Evolutionary conservation across 1,140 invertebrate species (phyloP), one percentile per base, ranked within the genome.

Genomic region (Drosophila saltans): DNA sequence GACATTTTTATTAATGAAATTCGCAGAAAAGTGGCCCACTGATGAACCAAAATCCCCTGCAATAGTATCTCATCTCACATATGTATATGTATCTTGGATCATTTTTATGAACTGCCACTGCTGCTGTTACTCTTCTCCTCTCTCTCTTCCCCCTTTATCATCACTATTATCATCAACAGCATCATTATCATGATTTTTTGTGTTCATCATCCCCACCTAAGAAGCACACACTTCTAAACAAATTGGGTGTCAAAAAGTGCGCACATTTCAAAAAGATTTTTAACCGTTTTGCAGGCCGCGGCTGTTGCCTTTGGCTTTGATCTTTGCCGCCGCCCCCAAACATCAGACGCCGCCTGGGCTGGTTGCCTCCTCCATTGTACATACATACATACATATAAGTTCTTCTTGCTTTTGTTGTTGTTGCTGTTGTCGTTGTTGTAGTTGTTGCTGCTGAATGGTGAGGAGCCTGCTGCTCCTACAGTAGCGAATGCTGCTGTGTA

Each of bases 161-260:
- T 52, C 52, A 30, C 28, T 30, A 30, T 30, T 30, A 30, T 30
- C 28, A 30, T 30, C 4, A 30, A 30, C 33, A 36, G 3, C 33
- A 36, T 36, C 4, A 36, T 36, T 7, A 36, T 36, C 33, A 36
- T 6, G 2, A 16, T 30, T 30, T 30, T 36, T 2, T 36, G 33
- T 36, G 33, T 36, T 36, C 33, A 59, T 24, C 5, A 69, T 28
- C 41, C 24, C 56, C 45, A 45, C 41, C 57, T 68, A 61, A 36
- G 16, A 16, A 65, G 78, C 65, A 71, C 77, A 72, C 81, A 82
- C 86, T 90, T 90, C 86, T 90, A 90, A 90, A 90, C 85, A 90
- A 90, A 90, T 90, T 90, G 85, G 85, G 85, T 90, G 85, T 90
- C 85, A 90, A 90, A 90, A 90, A 90, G 85, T 90, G 85, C 85